phyloP scores from a whole-genome alignment of 2,888 invertebrate species.

The Pollenia labialis region DNA sequence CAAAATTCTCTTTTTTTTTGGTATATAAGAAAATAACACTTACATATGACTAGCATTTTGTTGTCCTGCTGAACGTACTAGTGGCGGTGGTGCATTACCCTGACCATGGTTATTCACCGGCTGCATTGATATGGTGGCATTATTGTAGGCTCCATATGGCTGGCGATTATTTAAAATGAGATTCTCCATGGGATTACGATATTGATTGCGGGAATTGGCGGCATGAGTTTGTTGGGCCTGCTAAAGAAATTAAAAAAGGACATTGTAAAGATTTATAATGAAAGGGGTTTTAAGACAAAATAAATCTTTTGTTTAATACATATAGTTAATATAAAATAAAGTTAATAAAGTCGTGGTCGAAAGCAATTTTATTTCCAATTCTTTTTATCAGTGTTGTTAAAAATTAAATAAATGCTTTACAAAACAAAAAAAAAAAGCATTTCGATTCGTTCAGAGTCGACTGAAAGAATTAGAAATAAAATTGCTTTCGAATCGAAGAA shows the following conservation, averaged over 20 bases:
- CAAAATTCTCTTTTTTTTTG: conserved; percentile 25
- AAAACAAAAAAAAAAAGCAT: too few species aligned
- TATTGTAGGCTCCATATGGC: conserved; percentile 81
- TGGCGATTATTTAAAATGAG: conserved; percentile 81
- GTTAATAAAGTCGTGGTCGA: too few species aligned
- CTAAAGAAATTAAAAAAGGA: conserved; percentile 25
- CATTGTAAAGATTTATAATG: not conserved
- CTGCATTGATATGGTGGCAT: conserved; percentile 82
- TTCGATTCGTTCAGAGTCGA: too few species aligned
- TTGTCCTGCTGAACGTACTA: conserved; percentile 86
- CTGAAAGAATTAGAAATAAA: too few species aligned
- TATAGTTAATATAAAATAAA: too few species aligned
- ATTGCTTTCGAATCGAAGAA: too few species aligned
- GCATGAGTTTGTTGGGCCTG: conserved; percentile 79
- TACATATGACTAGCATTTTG: conserved; percentile 83
- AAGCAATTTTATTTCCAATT: too few species aligned
- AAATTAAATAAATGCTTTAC: too few species aligned
- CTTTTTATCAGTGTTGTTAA: too few species aligned
- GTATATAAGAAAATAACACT: conserved; percentile 74
- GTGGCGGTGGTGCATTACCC: conserved; percentile 86
- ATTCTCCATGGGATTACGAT: conserved; percentile 81
- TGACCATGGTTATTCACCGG: conserved; percentile 81
- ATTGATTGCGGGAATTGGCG: conserved; percentile 75
- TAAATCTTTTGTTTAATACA: too few species aligned
- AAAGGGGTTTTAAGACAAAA: not conserved